phyloP scores from a whole-genome alignment of 2,797 vertebrate species.

The Melanotaenia nigrans region DNA sequence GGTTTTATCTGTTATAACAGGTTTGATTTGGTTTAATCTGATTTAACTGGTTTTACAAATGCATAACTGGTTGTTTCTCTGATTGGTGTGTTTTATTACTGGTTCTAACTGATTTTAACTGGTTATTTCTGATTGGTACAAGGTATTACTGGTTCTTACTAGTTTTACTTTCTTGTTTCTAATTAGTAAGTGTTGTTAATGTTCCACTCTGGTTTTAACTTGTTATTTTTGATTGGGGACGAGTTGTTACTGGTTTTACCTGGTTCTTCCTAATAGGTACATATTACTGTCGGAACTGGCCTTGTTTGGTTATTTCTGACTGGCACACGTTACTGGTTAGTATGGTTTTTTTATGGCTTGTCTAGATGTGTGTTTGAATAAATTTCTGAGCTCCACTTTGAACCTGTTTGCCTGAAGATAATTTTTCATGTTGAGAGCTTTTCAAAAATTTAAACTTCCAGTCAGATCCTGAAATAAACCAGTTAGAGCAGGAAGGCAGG shows the following conservation, averaged over 20 bases:
- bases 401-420: background rate
- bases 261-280: background rate
- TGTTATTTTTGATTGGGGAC: background rate
- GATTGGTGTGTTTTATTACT: background rate
- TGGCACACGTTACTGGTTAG: background rate
- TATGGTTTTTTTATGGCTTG: background rate
- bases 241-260: background rate
- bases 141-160: background rate
- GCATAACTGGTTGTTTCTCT: too few species aligned
- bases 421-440: constrained; percentile 6
- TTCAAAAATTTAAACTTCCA: constrained; percentile 17
- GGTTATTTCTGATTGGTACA: background rate
- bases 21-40: too few species aligned
- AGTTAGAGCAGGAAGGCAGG: constrained; percentile 23
- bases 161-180: too few species aligned
- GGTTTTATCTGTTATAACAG: background rate
- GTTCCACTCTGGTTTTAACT: background rate
- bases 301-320: background rate
- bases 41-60: too few species aligned
- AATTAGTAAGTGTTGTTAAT: background rate
- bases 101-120: background rate
- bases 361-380: background rate
- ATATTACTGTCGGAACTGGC: background rate
- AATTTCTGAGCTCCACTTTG: constrained; percentile 7
- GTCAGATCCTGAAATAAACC: constrained; percentile 21